Percentiles rank a stretch among this genome's conserved stretches.
Evolutionary conservation across 1,140 invertebrate genomes (phyloP).

Genomic region (Ectropis grisescens): DNA sequence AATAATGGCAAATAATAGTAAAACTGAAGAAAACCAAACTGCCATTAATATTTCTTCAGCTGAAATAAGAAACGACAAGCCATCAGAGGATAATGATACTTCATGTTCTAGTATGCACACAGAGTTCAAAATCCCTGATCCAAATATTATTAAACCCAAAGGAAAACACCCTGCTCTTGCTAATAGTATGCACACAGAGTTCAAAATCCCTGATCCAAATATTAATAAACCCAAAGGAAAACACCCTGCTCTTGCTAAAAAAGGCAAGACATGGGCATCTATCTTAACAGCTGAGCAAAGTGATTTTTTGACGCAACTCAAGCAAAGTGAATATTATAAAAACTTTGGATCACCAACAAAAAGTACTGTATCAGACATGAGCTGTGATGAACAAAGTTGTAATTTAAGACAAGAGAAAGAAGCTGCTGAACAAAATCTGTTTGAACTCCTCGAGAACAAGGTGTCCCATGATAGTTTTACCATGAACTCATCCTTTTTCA

Average conservation of each 20-base stretch:
- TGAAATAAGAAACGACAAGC: too few species aligned
- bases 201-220: not conserved
- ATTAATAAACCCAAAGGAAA: constrained; percentile 15
- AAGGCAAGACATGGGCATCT: constrained; percentile 47
- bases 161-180: constrained; percentile 24
- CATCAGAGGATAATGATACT: too few species aligned
- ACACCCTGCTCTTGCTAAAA: constrained; percentile 22
- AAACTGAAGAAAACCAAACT: too few species aligned
- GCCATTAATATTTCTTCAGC: too few species aligned
- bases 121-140: too few species aligned
- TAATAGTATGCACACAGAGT: too few species aligned
- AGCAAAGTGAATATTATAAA: constrained; percentile 56
- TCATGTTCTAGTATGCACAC: too few species aligned
- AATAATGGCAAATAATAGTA: too few species aligned
- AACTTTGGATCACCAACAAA: constrained; percentile 44
- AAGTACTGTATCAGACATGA: constrained; percentile 37
- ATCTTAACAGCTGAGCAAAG: constrained; percentile 60
- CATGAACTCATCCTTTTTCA: constrained; percentile 77
- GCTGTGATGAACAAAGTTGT: constrained; percentile 52
- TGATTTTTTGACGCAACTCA: constrained; percentile 48
- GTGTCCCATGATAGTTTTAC: constrained; percentile 79
- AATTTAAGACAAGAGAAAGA: constrained; percentile 64
- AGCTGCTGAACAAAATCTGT: constrained; percentile 75
- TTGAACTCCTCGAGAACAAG: constrained; percentile 80
- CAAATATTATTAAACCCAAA: constrained; percentile 5